Base-by-base conservation (phyloP, 2,888 invertebrate genomes). In the Galerucella calmariensis region DNA sequence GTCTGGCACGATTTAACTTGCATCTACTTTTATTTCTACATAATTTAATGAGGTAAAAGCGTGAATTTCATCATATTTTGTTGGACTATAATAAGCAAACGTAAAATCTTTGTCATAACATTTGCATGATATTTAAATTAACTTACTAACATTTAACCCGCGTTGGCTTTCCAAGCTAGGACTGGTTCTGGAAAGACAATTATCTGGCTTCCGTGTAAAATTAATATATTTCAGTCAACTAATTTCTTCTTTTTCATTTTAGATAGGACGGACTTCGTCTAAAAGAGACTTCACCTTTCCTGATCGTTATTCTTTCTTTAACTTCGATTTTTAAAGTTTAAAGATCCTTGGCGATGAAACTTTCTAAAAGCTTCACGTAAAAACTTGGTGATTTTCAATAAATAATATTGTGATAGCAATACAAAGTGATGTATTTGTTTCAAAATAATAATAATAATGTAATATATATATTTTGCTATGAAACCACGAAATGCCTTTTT, bases 401-500 rank as follows among this genome's bases (percentile, higher is more conserved):
- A 56, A n/a, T 20, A 16, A 10, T 56, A 16, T 56, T 56, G 56
- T 56, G 56, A 56, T 56, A 56, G 56, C 9, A 56, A 56, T 56
- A 56, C 20, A 20, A 56, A 56, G 56, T 56, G 56, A 56, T 56
- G 56, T 56, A 56, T 56, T 56, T 56, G 56, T 80, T 79, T 35
- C 24, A 14, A 65, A 51, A 46, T 58, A 80, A n/a, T 56, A 67
- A 35, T 35, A 35, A 35, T 35, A 35, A 35, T 35, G 35, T 35
- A 35, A 35, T 63, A 67, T 41, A 41, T 82, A 82, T 81, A 80
- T 82, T 83, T 84, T 84, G 83, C 83, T 82, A 83, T 53, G 77
- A 76, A 77, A 79, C 84, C 83, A 82, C 78, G 83, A 84, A 84
- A 85, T 84, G 84, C 84, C 85, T 84, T 85, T 84, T 83, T 82